Evolutionary conservation across 2,113 vertebrate genomes (phyloP).

Genomic region (Ctenomys sociabilis): DNA sequence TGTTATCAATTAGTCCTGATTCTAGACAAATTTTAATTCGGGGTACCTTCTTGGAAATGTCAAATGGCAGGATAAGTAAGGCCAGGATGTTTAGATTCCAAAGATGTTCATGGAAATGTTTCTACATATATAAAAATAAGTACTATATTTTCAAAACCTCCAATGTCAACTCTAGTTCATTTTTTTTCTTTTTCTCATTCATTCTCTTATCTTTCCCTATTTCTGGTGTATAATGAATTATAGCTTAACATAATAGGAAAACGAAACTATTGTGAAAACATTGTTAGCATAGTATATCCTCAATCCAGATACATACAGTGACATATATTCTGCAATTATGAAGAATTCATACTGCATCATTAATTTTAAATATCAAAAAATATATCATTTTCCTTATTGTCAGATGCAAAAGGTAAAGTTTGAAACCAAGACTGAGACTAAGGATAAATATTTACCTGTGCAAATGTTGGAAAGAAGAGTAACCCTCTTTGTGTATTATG

Average conservation of each 20-base stretch:
- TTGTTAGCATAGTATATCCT: not conserved
- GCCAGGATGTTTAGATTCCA: not conserved
- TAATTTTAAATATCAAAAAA: not conserved
- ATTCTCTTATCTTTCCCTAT: not conserved
- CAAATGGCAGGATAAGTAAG: not conserved
- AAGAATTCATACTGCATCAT: not conserved
- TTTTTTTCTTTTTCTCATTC: not conserved
- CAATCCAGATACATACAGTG: not conserved
- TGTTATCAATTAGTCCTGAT: not conserved
- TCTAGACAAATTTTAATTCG: not conserved
- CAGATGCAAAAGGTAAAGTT: not conserved
- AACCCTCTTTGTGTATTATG: not conserved
- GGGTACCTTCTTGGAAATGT: not conserved
- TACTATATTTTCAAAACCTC: not conserved
- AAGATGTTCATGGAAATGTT: not conserved
- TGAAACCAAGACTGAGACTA: not conserved
- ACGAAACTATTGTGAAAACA: not conserved
- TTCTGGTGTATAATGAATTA: not conserved
- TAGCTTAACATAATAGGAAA: not conserved
- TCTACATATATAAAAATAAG: conserved; percentile 15
- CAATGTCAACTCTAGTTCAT: not conserved
- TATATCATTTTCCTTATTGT: not conserved
- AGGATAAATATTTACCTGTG: not conserved
- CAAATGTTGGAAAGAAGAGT: not conserved
- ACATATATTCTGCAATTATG: not conserved